phyloP scores from a whole-genome alignment of 1,140 invertebrate species.

The Philotrypesis tridentata region DNA sequence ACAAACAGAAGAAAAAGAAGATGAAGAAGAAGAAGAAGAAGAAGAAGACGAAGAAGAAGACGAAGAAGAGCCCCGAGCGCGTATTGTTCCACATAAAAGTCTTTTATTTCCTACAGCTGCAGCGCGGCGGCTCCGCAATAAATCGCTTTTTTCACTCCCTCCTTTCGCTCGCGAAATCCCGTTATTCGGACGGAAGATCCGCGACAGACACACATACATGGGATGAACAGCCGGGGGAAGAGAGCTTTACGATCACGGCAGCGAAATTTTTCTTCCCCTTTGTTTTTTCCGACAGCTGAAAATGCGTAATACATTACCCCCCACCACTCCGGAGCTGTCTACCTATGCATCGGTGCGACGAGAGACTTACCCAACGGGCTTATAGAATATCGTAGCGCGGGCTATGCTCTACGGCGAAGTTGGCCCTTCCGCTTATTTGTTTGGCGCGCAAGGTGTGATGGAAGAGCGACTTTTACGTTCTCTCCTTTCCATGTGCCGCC shows the following conservation, averaged over 20 bases:
- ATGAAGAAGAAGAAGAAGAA: background rate
- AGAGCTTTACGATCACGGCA: background rate
- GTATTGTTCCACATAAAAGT: slow-evolving; percentile 32
- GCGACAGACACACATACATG: too few relatives aligned
- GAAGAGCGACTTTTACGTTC: too few relatives aligned
- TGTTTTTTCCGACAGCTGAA: slow-evolving; percentile 43
- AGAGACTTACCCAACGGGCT: slow-evolving; percentile 51
- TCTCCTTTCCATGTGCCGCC: too few relatives aligned
- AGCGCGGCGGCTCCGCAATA: background rate
- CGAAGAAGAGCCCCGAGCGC: background rate
- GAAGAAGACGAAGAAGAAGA: background rate
- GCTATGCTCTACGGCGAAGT: background rate
- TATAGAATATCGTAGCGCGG: slow-evolving; percentile 44
- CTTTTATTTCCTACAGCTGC: slow-evolving; percentile 11
- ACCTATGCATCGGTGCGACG: slow-evolving; percentile 29
- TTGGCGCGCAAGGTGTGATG: background rate
- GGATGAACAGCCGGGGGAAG: too few relatives aligned
- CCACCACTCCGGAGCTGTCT: too few relatives aligned
- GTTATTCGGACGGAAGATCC: background rate
- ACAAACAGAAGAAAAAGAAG: background rate
- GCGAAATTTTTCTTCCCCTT: background rate
- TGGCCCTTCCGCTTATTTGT: background rate
- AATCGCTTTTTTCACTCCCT: slow-evolving; percentile 6
- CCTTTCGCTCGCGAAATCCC: background rate
- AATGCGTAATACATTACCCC: slow-evolving; percentile 53